A percentile compares a stretch with the other conserved stretches of the same genome.
These are phyloP conservation scores for Xestia ashworthii DNA, from an alignment of 2,888 invertebrate species.

Conservation along the genomic window DNA sequence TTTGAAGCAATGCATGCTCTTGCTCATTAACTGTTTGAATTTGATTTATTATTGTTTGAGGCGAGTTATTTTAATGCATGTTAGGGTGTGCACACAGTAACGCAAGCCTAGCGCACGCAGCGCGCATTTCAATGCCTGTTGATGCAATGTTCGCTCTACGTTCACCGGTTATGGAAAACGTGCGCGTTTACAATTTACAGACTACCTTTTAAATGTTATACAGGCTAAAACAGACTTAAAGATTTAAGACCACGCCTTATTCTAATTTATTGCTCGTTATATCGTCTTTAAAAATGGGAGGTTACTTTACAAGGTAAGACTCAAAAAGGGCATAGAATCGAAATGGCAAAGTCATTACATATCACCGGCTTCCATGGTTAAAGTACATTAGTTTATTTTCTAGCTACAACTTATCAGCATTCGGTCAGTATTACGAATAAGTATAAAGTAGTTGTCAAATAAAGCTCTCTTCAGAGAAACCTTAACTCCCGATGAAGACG, in stretches of 20 bases:
- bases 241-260: constrained; percentile 12
- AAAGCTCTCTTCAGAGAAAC: background rate
- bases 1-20: constrained; percentile 26
- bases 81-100: constrained; percentile 27
- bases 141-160: constrained; percentile 36
- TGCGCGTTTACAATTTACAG: constrained; percentile 8
- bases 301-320: background rate
- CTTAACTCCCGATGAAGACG: background rate
- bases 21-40: constrained; percentile 20
- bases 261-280: background rate
- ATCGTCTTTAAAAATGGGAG: background rate
- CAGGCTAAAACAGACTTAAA: background rate
- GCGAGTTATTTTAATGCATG: constrained; percentile 19
- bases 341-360: no score
- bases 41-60: constrained; percentile 32
- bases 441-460: background rate
- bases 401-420: background rate
- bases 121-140: constrained; percentile 39
- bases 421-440: background rate
- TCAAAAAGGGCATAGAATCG: no score
- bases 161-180: constrained; percentile 19
- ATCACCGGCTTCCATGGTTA: no score
- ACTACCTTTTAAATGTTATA: constrained; percentile 26
- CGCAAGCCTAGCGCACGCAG: constrained; percentile 32
- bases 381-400: no score